phyloP scores from a whole-genome alignment of 2,888 invertebrate genomes.

The Zaprionus bogoriensis region DNA sequence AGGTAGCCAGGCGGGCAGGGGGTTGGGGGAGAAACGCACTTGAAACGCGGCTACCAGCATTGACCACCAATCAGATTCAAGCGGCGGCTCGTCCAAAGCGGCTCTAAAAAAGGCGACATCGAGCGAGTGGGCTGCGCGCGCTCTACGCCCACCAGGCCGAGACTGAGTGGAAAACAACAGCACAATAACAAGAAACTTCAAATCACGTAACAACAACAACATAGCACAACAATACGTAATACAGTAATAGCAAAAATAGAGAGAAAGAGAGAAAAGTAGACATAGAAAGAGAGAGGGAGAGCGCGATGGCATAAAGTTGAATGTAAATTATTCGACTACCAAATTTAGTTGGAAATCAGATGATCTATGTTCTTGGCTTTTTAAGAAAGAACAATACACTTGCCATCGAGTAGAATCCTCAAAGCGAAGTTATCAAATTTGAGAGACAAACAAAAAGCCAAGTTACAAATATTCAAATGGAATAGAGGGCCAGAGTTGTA shows the following conservation, averaged over 20 bases:
- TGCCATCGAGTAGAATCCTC: background rate
- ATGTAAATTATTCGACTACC: constrained; percentile 77
- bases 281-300: constrained; percentile 48
- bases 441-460: background rate
- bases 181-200: constrained; percentile 67
- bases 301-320: constrained; percentile 50
- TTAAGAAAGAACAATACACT: constrained; percentile 44
- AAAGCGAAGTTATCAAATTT: background rate
- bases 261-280: constrained; percentile 23
- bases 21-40: constrained; percentile 51
- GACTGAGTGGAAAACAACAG: constrained; percentile 27
- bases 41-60: constrained; percentile 58
- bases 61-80: constrained; percentile 67
- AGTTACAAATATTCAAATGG: background rate
- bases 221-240: constrained; percentile 29
- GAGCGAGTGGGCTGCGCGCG: constrained; percentile 65
- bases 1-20: constrained; percentile 20
- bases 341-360: constrained; percentile 77
- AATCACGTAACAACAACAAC: constrained; percentile 64
- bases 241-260: constrained; percentile 59
- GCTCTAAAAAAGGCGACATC: constrained; percentile 67
- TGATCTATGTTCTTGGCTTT: constrained; percentile 46
- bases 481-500: no score
- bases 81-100: constrained; percentile 59
- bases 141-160: constrained; percentile 66